phyloP scores from a whole-genome alignment of 2,113 vertebrate species.

The Phyllostomus discolor region DNA sequence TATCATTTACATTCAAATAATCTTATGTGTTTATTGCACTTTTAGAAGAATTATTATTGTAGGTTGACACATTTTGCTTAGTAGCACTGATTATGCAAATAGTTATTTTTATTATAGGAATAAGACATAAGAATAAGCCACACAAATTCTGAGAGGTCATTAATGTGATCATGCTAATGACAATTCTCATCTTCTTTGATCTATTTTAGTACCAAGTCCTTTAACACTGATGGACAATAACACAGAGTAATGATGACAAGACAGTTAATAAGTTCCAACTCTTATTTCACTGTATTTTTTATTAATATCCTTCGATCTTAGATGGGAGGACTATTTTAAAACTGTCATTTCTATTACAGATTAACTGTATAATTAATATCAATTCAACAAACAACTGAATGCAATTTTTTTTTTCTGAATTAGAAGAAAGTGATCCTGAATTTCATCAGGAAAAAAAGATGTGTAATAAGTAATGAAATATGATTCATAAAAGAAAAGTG shows the following conservation, averaged over 20 bases:
- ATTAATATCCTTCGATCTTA: not conserved
- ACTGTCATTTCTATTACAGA: not conserved
- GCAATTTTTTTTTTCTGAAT: not conserved
- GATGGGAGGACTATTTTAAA: not conserved
- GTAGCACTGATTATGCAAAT: slow-evolving; percentile 6
- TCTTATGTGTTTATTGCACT: not conserved
- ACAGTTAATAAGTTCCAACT: not conserved
- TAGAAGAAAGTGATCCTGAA: not conserved
- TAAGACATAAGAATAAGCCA: not conserved
- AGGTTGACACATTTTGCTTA: not conserved
- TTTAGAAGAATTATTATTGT: not conserved
- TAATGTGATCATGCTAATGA: not conserved
- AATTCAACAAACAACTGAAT: not conserved
- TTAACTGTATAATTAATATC: not conserved
- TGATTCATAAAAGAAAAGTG: not conserved
- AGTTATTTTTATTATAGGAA: slow-evolving; percentile 1
- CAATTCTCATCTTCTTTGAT: slow-evolving; percentile 26
- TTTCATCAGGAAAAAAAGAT: not conserved
- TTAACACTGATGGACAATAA: slow-evolving; percentile 36
- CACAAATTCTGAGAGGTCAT: not conserved
- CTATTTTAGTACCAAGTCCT: slow-evolving; percentile 3
- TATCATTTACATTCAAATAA: not conserved
- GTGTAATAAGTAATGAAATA: not conserved
- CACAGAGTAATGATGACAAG: slow-evolving; percentile 30
- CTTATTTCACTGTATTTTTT: not conserved